These are phyloP conservation scores for Trichogramma evanescens DNA, from an alignment of 2,888 invertebrate species.

Conservation along the genomic window DNA sequence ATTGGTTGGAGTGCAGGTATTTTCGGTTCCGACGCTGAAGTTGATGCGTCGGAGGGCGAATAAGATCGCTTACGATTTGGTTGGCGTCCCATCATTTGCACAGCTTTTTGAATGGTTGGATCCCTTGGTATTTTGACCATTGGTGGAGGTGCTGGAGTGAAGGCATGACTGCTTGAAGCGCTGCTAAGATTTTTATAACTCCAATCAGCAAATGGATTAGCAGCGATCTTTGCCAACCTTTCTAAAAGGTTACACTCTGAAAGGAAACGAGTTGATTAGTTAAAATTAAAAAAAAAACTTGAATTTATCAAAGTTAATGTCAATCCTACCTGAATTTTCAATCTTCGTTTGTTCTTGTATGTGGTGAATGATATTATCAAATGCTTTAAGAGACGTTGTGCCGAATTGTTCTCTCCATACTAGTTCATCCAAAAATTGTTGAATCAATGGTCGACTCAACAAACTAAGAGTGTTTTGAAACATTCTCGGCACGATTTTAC, in stretches of 20 bases:
- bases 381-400: constrained; percentile 67
- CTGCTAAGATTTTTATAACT: constrained; percentile 31
- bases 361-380: constrained; percentile 73
- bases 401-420: constrained; percentile 86
- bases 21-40: too few species aligned
- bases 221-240: constrained; percentile 48
- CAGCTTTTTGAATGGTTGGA: constrained; percentile 12
- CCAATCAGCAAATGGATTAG: constrained; percentile 66
- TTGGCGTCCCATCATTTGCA: constrained; percentile 13
- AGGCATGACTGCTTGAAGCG: background rate
- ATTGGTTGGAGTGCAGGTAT: background rate
- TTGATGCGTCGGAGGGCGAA: background rate
- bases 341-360: constrained; percentile 71
- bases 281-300: too few species aligned
- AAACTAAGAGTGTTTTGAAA: constrained; percentile 81
- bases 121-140: constrained; percentile 29
- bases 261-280: constrained; percentile 6
- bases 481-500: constrained; percentile 81
- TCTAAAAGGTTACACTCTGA: constrained; percentile 40
- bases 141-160: constrained; percentile 25
- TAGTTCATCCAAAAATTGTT: constrained; percentile 82
- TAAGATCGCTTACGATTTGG: constrained; percentile 15
- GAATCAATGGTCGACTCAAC: constrained; percentile 77
- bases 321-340: constrained; percentile 51
- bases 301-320: too few species aligned